These are phyloP conservation scores for Lycaena phlaeas DNA, from an alignment of 2,888 invertebrate genomes.

Conservation along the genomic window DNA sequence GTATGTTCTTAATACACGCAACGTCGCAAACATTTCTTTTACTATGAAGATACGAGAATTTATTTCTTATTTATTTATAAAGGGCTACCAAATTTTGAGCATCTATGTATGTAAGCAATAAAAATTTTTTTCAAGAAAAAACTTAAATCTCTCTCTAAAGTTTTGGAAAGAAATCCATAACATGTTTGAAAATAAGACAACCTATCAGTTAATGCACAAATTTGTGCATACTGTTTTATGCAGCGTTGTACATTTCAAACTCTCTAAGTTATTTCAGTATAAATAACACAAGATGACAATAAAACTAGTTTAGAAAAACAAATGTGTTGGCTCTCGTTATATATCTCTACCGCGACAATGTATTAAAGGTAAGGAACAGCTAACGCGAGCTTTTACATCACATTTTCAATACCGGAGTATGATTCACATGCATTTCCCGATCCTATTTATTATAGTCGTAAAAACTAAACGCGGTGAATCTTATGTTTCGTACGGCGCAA, in stretches of 20 bases:
- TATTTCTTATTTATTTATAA: no score
- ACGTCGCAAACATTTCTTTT: neutral
- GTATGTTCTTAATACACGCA: slow-evolving; percentile 1
- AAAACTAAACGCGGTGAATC: neutral
- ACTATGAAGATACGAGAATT: no score
- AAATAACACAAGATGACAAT: neutral
- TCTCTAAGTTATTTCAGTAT: no score
- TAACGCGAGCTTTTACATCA: neutral
- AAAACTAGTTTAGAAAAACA: slow-evolving; percentile 4
- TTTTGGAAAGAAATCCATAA: no score
- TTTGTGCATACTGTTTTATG: no score
- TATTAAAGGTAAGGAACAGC: slow-evolving; percentile 4
- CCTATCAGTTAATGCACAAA: no score
- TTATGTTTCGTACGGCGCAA: neutral
- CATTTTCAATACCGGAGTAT: neutral
- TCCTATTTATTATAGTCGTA: slow-evolving; percentile 1
- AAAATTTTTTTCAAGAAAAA: no score
- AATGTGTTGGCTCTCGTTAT: neutral
- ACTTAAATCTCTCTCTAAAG: no score
- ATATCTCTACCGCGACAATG: slow-evolving; percentile 5
- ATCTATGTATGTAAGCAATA: no score
- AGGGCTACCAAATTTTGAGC: no score
- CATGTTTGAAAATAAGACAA: no score
- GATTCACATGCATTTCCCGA: neutral
- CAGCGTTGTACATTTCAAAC: no score